Evolutionary conservation across 2,113 vertebrate genomes (phyloP).

Genomic region (Megaceryle torquata): DNA sequence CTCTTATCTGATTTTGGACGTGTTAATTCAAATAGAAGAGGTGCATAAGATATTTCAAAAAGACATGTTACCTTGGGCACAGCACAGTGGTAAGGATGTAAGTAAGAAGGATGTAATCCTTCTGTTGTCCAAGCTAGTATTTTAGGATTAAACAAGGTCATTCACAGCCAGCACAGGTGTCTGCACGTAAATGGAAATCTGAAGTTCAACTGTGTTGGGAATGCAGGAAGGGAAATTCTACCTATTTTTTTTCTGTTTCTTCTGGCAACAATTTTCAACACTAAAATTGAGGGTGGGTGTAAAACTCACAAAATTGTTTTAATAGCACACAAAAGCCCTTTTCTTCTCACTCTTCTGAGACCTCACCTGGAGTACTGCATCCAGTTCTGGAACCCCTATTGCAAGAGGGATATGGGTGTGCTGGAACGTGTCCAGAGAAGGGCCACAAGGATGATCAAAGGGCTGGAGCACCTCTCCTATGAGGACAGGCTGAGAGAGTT

Average conservation of each 20-base stretch:
- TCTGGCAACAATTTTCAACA: neutral
- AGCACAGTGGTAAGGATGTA: neutral
- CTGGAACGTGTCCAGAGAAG: too few relatives aligned
- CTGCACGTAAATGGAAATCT: neutral
- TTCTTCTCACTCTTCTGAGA: neutral
- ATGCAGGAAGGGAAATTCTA: neutral
- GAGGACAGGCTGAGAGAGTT: too few relatives aligned
- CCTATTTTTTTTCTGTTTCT: neutral
- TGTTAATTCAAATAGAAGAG: neutral
- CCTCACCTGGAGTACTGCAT: too few relatives aligned
- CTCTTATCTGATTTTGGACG: neutral
- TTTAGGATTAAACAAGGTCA: neutral
- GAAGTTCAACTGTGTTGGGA: neutral
- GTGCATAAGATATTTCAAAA: neutral
- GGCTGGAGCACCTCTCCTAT: too few relatives aligned
- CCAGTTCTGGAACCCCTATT: too few relatives aligned
- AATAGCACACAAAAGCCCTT: neutral
- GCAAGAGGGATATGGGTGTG: too few relatives aligned
- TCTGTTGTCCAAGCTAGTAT: neutral
- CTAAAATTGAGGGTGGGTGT: fast-evolving
- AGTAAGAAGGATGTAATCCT: neutral
- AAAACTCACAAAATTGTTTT: neutral
- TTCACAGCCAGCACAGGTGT: neutral
- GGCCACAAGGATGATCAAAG: too few relatives aligned
- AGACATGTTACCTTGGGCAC: neutral